Evolutionary conservation across 2,888 invertebrate species (phyloP).

Genomic region (Spilarctia lutea): DNA sequence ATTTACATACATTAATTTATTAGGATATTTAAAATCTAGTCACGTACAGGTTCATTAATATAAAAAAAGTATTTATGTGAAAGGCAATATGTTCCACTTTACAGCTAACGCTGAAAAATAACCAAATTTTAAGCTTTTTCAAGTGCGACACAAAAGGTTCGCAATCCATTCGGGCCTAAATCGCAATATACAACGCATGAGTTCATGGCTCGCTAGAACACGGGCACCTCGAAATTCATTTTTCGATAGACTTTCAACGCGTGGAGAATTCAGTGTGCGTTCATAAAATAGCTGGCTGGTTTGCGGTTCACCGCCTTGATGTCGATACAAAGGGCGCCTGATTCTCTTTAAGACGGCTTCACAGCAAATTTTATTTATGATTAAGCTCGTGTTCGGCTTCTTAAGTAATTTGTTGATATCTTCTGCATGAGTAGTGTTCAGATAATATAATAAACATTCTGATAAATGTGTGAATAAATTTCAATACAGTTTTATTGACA

Average conservation of each 20-base stretch:
- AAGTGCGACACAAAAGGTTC: constrained; percentile 21
- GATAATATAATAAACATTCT: not conserved
- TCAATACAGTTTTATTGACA: not conserved
- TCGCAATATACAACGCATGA: constrained; percentile 17
- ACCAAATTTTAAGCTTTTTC: constrained; percentile 18
- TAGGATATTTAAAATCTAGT: not conserved
- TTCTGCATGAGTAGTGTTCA: not conserved
- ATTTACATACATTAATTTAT: not conserved
- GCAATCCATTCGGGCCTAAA: constrained; percentile 15
- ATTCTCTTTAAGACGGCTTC: constrained; percentile 17
- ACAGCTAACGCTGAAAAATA: constrained; percentile 2
- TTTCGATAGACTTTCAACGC: constrained; percentile 17
- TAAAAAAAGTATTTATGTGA: not conserved
- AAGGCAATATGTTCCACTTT: not conserved
- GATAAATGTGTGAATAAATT: not conserved
- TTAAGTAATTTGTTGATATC: constrained; percentile 5
- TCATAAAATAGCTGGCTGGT: constrained; percentile 16
- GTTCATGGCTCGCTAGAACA: constrained; percentile 8
- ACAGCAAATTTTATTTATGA: constrained; percentile 12
- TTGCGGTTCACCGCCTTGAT: constrained; percentile 11
- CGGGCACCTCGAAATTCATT: constrained; percentile 13
- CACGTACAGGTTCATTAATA: not conserved
- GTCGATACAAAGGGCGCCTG: constrained; percentile 17
- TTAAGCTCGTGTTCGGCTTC: constrained; percentile 4
- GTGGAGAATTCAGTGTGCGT: constrained; percentile 18